Evolutionary conservation across 2,888 invertebrate genomes (phyloP).

Genomic region (Tachina lurida): DNA sequence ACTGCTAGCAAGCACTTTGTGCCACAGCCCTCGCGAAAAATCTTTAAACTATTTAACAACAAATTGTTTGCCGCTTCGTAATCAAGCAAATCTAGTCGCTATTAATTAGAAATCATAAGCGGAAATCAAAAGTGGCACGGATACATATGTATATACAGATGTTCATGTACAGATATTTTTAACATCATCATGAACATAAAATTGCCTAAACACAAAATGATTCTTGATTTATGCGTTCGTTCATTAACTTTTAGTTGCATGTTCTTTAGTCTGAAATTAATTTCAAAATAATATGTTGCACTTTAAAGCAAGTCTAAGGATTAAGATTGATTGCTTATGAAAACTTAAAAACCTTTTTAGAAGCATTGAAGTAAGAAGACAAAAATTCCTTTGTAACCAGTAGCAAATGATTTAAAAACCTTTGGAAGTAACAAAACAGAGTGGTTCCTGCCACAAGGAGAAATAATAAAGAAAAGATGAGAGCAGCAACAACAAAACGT

Average conservation of each 20-base stretch:
- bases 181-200: slow-evolving; percentile 19
- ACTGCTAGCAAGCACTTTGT: neutral
- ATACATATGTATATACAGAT: slow-evolving; percentile 34
- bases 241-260: slow-evolving; percentile 21
- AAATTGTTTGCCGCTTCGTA: slow-evolving; percentile 33
- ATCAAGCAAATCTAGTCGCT: slow-evolving; percentile 58
- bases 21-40: slow-evolving; percentile 22
- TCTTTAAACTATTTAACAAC: slow-evolving; percentile 7
- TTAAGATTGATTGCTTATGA: slow-evolving; percentile 65
- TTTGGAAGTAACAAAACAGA: slow-evolving; percentile 23
- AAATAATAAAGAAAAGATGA: slow-evolving; percentile 42
- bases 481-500: slow-evolving; percentile 22
- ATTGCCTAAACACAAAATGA: slow-evolving; percentile 34
- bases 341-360: slow-evolving; percentile 53
- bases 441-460: slow-evolving; percentile 12
- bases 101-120: slow-evolving; percentile 65
- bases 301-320: slow-evolving; percentile 37
- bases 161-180: slow-evolving; percentile 30
- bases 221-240: neutral
- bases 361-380: slow-evolving; percentile 41
- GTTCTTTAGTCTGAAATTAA: slow-evolving; percentile 51
- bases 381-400: slow-evolving; percentile 42
- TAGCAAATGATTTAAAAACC: slow-evolving; percentile 47
- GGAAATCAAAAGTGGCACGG: slow-evolving; percentile 56
- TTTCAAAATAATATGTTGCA: slow-evolving; percentile 62